Base-by-base conservation (phyloP, 2,888 invertebrate genomes). In the Drosophila vallismaia region DNA sequence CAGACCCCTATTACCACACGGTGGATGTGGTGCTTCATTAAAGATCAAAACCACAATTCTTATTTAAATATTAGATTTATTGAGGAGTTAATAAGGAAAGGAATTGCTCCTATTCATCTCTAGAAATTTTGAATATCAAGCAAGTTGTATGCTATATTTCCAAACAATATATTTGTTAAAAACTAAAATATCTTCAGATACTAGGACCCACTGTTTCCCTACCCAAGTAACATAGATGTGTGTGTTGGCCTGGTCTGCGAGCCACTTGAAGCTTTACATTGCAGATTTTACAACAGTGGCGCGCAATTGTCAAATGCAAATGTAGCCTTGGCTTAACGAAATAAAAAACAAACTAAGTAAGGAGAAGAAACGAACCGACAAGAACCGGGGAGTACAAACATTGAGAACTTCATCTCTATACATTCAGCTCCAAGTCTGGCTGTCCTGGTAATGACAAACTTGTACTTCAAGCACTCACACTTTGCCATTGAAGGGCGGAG, bases 231-330 rank as follows among this genome's bases (percentile, higher is more conserved):
- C n/a, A n/a, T n/a, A n/a, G 26, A 2, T 14, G n/a, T 52, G 12
- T 12, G 4, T 46, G 4, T 10, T 0, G 10, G 5, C 8, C 10
- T 28, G 24, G 4, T 10, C 38, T 38, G 9, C 14, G 9, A 3
- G 31, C 66, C 67, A 50, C 48, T 19, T 48, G n/a, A 4, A 42
- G 14, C 42, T 62, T 57, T 63, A 50, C 60, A 67, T 60, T 68
- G 66, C 28, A 55, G 54, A 60, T 56, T 55, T 60, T 33, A 48
- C 55, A 58, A 48, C 58, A 68, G 54, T 42, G 59, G 49, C 45
- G 46, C 45, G 57, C 63, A 75, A 71, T 69, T 70, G 70, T 57
- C 64, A 60, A 72, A 79, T 83, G 80, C 63, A 76, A 79, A 79
- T 78, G 70, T 54, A 62, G 52, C 26, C 46, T 42, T 42, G 56